Evolutionary conservation across 1,140 invertebrate genomes (phyloP).

Genomic region (Anoplophora glabripennis): DNA sequence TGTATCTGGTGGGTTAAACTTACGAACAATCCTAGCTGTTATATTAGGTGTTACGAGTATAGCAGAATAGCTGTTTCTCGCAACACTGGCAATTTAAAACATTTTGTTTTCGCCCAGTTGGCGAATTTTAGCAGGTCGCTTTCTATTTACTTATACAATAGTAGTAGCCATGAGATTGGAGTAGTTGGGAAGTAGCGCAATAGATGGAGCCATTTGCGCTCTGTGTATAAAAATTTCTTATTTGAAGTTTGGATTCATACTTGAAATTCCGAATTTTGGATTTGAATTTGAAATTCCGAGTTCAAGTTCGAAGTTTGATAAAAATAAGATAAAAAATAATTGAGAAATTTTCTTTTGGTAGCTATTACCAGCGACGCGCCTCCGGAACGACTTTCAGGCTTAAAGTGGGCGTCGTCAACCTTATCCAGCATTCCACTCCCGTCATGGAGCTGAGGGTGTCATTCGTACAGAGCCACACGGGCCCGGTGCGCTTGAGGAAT

Average conservation of each 20-base stretch:
- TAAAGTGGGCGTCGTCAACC: constrained; percentile 76
- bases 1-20: no score
- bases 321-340: neutral
- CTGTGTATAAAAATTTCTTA: neutral
- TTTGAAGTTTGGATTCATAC: no score
- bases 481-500: constrained; percentile 76
- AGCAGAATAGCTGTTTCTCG: constrained; percentile 74
- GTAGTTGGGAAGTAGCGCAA: no score
- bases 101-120: no score
- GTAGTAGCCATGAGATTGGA: no score
- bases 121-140: constrained; percentile 53
- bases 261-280: no score
- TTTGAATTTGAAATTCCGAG: no score
- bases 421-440: constrained; percentile 92
- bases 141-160: no score
- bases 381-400: constrained; percentile 73
- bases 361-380: constrained; percentile 78
- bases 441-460: constrained; percentile 91
- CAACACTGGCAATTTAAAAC: constrained; percentile 88
- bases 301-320: neutral
- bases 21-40: no score
- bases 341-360: constrained; percentile 43
- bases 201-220: no score
- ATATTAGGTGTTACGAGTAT: no score
- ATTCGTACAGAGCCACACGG: constrained; percentile 94